These are phyloP conservation scores for Embidobia sp. DNA, from an alignment of 2,888 invertebrate genomes.

Conservation along the genomic window DNA sequence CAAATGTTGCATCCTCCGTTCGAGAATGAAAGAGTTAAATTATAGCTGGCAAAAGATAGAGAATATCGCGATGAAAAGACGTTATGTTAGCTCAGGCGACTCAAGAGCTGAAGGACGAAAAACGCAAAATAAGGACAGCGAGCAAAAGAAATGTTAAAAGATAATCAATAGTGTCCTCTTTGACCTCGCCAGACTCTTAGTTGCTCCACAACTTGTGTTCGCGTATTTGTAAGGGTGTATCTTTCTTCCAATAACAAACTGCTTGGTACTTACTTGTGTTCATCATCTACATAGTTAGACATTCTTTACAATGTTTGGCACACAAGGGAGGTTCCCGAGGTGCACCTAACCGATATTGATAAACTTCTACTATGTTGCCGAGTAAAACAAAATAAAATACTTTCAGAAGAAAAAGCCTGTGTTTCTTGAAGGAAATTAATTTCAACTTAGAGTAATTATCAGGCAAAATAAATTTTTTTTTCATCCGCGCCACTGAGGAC, in stretches of 20 bases:
- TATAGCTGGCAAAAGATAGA: no score
- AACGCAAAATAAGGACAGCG: slow-evolving; percentile 31
- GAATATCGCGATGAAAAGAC: slow-evolving; percentile 37
- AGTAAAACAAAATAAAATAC: slow-evolving; percentile 8
- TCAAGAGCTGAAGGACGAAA: slow-evolving; percentile 35
- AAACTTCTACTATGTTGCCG: slow-evolving; percentile 14
- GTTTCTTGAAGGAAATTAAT: neutral
- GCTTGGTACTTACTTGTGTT: slow-evolving; percentile 30
- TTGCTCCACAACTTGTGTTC: slow-evolving; percentile 63
- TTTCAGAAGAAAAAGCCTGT: neutral
- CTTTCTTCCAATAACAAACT: slow-evolving; percentile 52
- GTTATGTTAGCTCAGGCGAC: slow-evolving; percentile 33
- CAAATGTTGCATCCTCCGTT: no score
- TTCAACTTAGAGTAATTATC: neutral
- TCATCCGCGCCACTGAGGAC: no score
- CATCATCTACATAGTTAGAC: slow-evolving; percentile 36
- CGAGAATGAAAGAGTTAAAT: no score
- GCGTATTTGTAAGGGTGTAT: slow-evolving; percentile 55
- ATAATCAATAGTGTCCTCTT: slow-evolving; percentile 71
- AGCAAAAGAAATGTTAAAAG: slow-evolving; percentile 68
- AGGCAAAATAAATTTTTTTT: neutral
- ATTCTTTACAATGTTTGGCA: slow-evolving; percentile 42
- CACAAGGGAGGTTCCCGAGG: neutral
- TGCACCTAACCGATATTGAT: slow-evolving; percentile 20
- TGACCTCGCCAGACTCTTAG: slow-evolving; percentile 30